phyloP scores from a whole-genome alignment of 2,797 vertebrate species.

The Schizothorax lantsangensis region DNA sequence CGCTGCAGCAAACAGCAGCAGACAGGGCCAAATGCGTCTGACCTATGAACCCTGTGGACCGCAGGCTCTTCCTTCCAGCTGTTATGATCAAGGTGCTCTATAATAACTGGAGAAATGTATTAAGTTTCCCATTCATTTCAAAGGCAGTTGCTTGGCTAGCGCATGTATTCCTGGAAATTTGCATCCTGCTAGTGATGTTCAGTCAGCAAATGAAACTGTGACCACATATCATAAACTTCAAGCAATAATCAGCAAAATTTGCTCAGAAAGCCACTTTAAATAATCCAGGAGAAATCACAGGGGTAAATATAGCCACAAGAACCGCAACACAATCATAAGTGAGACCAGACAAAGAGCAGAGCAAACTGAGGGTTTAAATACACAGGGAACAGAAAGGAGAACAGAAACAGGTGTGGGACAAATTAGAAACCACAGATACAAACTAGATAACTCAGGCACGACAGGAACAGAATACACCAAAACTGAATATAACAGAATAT shows the following conservation, averaged over 20 bases:
- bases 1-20: conserved; percentile 24
- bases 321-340: no score
- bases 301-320: no score
- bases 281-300: no score
- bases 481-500: no score
- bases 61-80: background rate
- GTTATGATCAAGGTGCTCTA: background rate
- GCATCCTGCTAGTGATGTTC: background rate
- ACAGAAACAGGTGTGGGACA: no score
- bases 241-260: background rate
- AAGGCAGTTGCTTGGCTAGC: background rate
- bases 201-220: background rate
- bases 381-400: no score
- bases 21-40: conserved; percentile 15
- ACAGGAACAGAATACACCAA: no score
- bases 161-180: background rate
- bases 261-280: no score
- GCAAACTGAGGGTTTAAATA: no score
- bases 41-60: conserved; percentile 28
- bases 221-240: background rate
- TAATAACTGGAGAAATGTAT: background rate
- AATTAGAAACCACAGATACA: no score
- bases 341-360: no score
- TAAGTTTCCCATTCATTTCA: background rate
- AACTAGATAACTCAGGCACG: no score